Conservation (phyloP, 2,797 vertebrate species). For the Kryptopterus vitreolus region DNA sequence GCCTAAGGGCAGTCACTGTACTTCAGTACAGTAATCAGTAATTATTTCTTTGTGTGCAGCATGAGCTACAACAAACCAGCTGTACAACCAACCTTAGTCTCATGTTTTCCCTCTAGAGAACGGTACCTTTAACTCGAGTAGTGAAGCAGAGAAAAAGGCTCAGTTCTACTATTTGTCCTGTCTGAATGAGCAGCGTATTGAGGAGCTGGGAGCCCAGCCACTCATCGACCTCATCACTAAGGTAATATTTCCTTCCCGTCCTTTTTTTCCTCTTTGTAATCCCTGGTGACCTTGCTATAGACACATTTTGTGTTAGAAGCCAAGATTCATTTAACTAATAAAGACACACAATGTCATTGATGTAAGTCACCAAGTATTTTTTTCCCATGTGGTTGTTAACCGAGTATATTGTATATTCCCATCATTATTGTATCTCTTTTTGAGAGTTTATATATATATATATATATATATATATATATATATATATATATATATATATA, state of each 20-base stretch:
- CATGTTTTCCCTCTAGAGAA: conserved; percentile 77
- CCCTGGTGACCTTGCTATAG: background rate
- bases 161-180: conserved; percentile 94
- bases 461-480: too few relatives aligned
- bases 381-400: background rate
- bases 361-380: background rate
- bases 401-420: background rate
- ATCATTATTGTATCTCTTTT: background rate
- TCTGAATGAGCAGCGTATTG: conserved; percentile 87
- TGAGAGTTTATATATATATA: too few relatives aligned
- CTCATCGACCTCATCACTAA: conserved; percentile 89
- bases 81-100: background rate
- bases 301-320: background rate
- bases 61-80: background rate
- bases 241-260: conserved; percentile 65
- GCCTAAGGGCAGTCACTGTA: background rate
- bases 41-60: conserved; percentile 2
- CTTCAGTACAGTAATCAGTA: background rate
- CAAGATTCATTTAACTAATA: conserved; percentile 1
- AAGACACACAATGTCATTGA: background rate
- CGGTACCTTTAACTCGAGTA: conserved; percentile 91
- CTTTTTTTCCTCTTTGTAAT: background rate
- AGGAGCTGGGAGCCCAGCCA: conserved; percentile 89
- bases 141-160: conserved; percentile 92
- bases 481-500: too few relatives aligned